Evolutionary conservation across 2,113 vertebrate genomes (phyloP).

Genomic region (Boleophthalmus pectinirostris): DNA sequence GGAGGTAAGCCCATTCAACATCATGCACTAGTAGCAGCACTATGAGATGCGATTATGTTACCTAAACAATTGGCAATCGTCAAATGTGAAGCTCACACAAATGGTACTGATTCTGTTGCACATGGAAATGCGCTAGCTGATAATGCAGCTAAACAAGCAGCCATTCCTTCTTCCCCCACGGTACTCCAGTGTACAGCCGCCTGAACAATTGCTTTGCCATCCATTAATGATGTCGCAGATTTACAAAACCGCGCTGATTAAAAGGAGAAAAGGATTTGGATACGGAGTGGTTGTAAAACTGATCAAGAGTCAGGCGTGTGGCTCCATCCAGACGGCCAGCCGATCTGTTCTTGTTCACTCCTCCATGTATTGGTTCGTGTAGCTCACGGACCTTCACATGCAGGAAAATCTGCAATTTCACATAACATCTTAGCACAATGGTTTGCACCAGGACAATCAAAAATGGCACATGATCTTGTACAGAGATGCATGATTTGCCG

Average conservation of each 20-base stretch:
- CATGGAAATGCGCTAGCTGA: too few species aligned
- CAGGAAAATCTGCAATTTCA: neutral
- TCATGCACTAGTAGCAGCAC: neutral
- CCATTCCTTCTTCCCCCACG: neutral
- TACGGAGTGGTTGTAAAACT: neutral
- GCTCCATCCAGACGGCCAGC: neutral
- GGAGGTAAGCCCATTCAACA: neutral
- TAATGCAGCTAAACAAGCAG: neutral
- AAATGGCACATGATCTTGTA: neutral
- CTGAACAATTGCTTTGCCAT: too few species aligned
- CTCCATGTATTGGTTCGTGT: neutral
- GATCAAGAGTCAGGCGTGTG: neutral
- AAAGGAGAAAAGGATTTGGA: neutral
- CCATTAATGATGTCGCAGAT: neutral
- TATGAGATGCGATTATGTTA: neutral
- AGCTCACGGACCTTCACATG: constrained; percentile 1
- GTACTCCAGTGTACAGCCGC: neutral
- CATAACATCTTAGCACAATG: neutral
- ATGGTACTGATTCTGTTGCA: too few species aligned
- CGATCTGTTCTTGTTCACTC: neutral
- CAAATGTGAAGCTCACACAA: neutral
- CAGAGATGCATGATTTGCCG: neutral
- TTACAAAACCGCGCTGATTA: neutral
- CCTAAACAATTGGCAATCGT: neutral
- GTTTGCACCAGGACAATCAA: neutral